phyloP scores from a whole-genome alignment of 2,797 vertebrate genomes.

The Phylloscopus collybita region DNA sequence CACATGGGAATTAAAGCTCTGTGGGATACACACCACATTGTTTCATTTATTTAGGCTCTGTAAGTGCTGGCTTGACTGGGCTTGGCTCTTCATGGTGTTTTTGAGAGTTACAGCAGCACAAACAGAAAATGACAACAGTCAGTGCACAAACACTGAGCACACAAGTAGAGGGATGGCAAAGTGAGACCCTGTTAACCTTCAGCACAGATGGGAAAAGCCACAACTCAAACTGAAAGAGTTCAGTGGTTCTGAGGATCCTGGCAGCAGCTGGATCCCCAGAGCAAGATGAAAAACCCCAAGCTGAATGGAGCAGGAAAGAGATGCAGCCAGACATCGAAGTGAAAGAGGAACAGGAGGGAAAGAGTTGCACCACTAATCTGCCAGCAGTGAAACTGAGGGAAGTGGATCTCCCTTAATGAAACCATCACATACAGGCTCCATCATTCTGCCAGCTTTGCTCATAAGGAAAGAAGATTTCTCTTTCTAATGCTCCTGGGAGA shows the following conservation, averaged over 20 bases:
- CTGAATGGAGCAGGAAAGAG: background rate
- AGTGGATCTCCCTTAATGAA: background rate
- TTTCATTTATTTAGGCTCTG: background rate
- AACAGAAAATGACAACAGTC: background rate
- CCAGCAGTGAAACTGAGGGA: background rate
- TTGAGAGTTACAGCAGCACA: background rate
- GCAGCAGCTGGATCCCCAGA: background rate
- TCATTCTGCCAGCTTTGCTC: background rate
- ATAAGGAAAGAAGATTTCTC: background rate
- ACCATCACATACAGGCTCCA: background rate
- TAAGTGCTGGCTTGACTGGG: background rate
- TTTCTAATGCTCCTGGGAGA: background rate
- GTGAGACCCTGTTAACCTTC: background rate
- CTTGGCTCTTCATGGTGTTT: background rate
- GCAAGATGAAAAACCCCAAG: background rate
- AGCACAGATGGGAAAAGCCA: background rate
- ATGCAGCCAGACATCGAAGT: background rate
- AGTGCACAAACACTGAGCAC: background rate
- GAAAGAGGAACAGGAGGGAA: background rate
- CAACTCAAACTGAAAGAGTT: background rate
- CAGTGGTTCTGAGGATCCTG: background rate
- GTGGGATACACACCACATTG: background rate
- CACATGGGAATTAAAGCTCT: background rate
- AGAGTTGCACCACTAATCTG: background rate
- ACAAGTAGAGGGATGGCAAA: background rate